Evolutionary conservation across 2,888 invertebrate genomes (phyloP), one percentile per base, ranked within the genome.

Genomic region (Helobdella robusta): DNA sequence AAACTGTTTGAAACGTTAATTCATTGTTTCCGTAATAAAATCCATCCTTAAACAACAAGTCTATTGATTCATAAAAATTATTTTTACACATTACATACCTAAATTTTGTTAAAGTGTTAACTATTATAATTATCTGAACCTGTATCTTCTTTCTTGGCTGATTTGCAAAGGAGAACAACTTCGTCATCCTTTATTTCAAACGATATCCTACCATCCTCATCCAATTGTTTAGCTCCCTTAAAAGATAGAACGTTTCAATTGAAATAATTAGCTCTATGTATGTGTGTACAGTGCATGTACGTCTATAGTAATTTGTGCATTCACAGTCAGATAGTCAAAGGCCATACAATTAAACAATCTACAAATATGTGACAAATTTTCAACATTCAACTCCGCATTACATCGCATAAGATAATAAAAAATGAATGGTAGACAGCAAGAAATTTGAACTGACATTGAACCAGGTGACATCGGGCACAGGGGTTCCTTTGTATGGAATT

Each of bases 401-500:
- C n/a, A n/a, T n/a, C n/a, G n/a, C n/a, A n/a, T n/a, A n/a, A n/a
- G n/a, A n/a, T n/a, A n/a, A n/a, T n/a, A n/a, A n/a, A n/a, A n/a
- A n/a, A n/a, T n/a, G n/a, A n/a, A n/a, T n/a, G n/a, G n/a, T n/a
- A n/a, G n/a, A n/a, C n/a, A n/a, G n/a, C n/a, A n/a, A n/a, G n/a
- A n/a, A n/a, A n/a, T n/a, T n/a, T n/a, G n/a, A 3, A 75, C 76
- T 76, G 76, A 89, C 77, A 69, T 92, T 85, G 66, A 86, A 85
- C 94, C 94, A 95, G 18, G 86, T 83, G 65, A 90, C 88, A 80
- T 86, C 72, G 4, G 78, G 78, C 20, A 74, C 73, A 25, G 78
- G 98, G 77, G 89, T 89, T 70, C 89, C 89, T 71, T 87, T 87
- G 81, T 88, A 98, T 34, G 98, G 98, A 62, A 98, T 94, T 28